phyloP scores from a whole-genome alignment of 1,140 invertebrate genomes.

The Hypsibius dujardini region DNA sequence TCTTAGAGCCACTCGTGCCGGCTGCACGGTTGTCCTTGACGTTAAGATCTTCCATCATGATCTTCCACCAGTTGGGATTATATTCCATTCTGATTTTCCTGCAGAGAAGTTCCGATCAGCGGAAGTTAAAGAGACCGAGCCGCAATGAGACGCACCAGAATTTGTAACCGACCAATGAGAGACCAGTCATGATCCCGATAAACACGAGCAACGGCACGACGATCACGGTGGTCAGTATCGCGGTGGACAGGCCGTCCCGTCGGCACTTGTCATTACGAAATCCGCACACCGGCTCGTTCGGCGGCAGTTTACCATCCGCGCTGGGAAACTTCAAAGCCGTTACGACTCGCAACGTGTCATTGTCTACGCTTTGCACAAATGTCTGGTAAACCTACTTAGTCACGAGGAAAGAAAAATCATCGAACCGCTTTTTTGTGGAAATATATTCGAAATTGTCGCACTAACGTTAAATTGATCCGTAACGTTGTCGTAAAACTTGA shows the following conservation, averaged over 20 bases:
- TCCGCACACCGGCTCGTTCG: slow-evolving; percentile 3
- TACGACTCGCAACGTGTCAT: too few relatives aligned
- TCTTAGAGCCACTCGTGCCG: slow-evolving; percentile 9
- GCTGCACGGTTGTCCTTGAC: background rate
- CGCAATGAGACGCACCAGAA: too few relatives aligned
- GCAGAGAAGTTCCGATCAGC: too few relatives aligned
- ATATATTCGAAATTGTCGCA: too few relatives aligned
- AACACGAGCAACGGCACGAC: background rate
- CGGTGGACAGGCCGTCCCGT: background rate
- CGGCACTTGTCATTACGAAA: slow-evolving; percentile 5
- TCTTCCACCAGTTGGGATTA: slow-evolving; percentile 9
- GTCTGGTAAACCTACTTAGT: too few relatives aligned
- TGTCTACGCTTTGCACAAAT: too few relatives aligned
- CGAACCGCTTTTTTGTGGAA: too few relatives aligned
- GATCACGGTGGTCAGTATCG: background rate
- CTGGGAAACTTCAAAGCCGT: too few relatives aligned
- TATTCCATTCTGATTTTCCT: background rate
- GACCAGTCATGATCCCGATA: background rate
- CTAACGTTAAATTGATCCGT: too few relatives aligned
- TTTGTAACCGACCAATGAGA: background rate
- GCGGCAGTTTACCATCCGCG: slow-evolving; percentile 8
- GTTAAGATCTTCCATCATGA: background rate
- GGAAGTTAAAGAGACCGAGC: too few relatives aligned
- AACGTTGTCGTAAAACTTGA: background rate
- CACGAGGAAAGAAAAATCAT: too few relatives aligned